Conservation (phyloP, 2,888 invertebrate species). For the Oxyscelio sp. region DNA sequence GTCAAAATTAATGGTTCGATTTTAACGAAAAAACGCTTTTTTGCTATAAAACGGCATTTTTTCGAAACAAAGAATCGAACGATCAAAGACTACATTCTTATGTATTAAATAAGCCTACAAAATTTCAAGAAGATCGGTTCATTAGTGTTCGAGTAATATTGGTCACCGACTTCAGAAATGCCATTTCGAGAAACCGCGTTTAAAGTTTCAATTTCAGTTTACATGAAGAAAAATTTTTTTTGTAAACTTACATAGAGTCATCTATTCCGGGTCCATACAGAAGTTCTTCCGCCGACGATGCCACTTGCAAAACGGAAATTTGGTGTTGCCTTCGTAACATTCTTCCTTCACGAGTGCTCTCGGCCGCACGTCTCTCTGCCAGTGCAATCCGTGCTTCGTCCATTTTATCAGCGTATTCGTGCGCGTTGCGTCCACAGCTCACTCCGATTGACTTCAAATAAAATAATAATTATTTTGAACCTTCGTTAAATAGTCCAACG, state of each 20-base stretch:
- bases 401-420: neutral
- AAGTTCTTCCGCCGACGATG: slow-evolving; percentile 20
- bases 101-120: slow-evolving; percentile 20
- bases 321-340: neutral
- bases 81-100: neutral
- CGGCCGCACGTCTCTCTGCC: neutral
- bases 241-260: slow-evolving; percentile 16
- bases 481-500: neutral
- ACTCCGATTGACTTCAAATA: neutral
- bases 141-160: slow-evolving; percentile 25
- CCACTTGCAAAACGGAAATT: slow-evolving; percentile 4
- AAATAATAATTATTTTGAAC: neutral
- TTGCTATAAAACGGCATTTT: slow-evolving; percentile 17
- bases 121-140: slow-evolving; percentile 23
- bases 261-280: slow-evolving; percentile 13
- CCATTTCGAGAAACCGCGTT: slow-evolving; percentile 22
- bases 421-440: neutral
- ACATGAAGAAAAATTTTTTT: slow-evolving; percentile 19
- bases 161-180: slow-evolving; percentile 22
- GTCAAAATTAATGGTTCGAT: slow-evolving; percentile 22
- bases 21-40: slow-evolving; percentile 18
- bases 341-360: neutral
- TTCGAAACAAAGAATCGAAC: slow-evolving; percentile 19
- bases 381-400: neutral
- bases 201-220: slow-evolving; percentile 23